A percentile compares a stretch with the other conserved stretches of the same genome.
Conservation (phyloP, 2,797 vertebrate genomes). For the Heliangelus exortis region DNA sequence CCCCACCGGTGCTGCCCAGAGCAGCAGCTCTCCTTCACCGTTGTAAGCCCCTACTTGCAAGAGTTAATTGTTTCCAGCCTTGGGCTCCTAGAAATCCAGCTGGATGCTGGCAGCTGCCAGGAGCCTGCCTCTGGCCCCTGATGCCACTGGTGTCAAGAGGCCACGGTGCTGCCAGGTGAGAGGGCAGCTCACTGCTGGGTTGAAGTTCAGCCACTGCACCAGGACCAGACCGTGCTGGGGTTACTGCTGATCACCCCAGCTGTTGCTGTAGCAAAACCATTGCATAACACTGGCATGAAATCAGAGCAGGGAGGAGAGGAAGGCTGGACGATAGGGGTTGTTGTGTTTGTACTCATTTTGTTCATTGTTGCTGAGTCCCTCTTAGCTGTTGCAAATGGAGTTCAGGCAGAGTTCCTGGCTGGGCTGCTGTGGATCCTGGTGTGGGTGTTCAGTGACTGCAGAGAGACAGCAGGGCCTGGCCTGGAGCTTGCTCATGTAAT, state of each 20-base stretch:
- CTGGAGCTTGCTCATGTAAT: neutral
- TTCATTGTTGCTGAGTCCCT: neutral
- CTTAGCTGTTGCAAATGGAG: neutral
- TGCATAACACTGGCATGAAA: neutral
- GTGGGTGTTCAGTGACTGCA: neutral
- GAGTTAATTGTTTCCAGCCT: conserved; percentile 46
- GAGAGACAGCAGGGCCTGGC: neutral
- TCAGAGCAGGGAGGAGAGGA: neutral
- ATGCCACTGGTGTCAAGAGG: conserved; percentile 86
- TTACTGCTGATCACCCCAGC: conserved; percentile 81
- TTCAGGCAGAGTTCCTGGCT: neutral
- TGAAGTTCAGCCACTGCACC: conserved; percentile 83
- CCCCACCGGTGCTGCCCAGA: accelerated
- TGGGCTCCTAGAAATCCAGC: conserved; percentile 58
- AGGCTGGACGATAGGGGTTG: neutral
- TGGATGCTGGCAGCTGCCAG: conserved; percentile 71
- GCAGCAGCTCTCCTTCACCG: neutral
- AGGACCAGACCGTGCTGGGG: conserved; percentile 75
- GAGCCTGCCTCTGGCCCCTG: conserved; percentile 60
- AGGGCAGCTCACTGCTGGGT: conserved; percentile 79
- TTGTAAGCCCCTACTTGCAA: neutral
- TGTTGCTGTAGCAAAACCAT: conserved; percentile 79
- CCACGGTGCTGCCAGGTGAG: conserved; percentile 32
- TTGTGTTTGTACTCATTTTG: neutral
- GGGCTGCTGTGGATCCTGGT: neutral